Conservation (phyloP, 2,888 invertebrate species). For the Papilio protenor region DNA sequence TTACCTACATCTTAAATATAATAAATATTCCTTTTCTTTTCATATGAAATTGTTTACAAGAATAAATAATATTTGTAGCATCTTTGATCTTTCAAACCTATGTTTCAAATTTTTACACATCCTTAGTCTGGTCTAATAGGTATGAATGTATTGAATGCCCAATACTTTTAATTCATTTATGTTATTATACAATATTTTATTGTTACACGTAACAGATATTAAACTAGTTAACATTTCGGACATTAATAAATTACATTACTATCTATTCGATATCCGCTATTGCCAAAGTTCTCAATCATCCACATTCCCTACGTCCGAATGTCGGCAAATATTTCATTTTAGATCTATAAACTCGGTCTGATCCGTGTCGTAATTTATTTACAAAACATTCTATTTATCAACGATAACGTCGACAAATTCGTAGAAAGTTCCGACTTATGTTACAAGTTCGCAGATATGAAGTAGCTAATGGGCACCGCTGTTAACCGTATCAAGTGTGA, state of each 20-base stretch:
- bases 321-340: constrained; percentile 31
- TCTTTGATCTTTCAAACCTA: no score
- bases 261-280: background rate
- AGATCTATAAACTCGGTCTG: constrained; percentile 5
- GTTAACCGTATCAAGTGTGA: constrained; percentile 16
- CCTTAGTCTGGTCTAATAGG: no score
- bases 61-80: no score
- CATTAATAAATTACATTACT: background rate
- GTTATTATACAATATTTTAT: background rate
- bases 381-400: constrained; percentile 15
- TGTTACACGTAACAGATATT: background rate
- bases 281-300: constrained; percentile 26
- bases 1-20: no score
- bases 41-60: no score
- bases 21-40: no score
- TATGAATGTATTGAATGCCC: no score
- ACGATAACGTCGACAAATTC: constrained; percentile 33
- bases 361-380: constrained; percentile 22
- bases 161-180: background rate
- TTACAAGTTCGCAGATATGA: constrained; percentile 39
- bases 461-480: constrained; percentile 23
- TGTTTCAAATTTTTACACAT: no score
- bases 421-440: constrained; percentile 35
- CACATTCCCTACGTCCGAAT: constrained; percentile 23
- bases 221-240: background rate